Base-by-base conservation (phyloP, 2,888 invertebrate genomes). In the Exocentrus adspersus region DNA sequence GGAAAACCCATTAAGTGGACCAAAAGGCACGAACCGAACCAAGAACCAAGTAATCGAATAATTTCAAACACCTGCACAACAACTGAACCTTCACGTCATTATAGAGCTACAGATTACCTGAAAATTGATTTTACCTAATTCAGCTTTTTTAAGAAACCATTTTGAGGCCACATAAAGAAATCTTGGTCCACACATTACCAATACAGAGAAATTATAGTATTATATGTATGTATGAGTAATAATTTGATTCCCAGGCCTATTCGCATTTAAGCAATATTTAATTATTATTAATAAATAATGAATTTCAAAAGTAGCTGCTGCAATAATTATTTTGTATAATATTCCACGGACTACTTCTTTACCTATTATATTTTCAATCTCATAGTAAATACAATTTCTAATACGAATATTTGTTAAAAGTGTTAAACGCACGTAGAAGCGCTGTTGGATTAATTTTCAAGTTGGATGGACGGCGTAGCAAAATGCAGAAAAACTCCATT, bases 171-270 rank as follows among this genome's bases (percentile, higher is more conserved):
- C 53, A 41, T 53, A 17, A 24, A 12, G 41, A 24, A 41, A 21
- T 53, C 53, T 20, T 42, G 53, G 42, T 53, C 42, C 53, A 41
- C 53, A 42, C 53, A 42, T 42, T 4, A 19, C 14, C 21, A 37
- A 19, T 24, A 6, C 19, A 41, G n/a, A 4, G 24, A 20, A 37
- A 32, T 16, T 32, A 19, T 16, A 16, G 32, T 17, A 37, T 32
- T 17, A 14, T 53, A 41, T 41, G n/a, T n/a, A n/a, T n/a, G n/a
- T 21, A 53, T 41, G 41, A 21, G 42, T 28, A 48, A 42, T 41
- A 20, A 10, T 12, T 41, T 19, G 12, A 12, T 53, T 10, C 17
- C 21, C 16, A 24, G 10, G 41, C 41, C 16, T 53, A 41, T 53
- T 53, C 53, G 16, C 53, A 53, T 17, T 5, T n/a, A 37, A 37